These are phyloP conservation scores for Leptodactylus fuscus DNA, from an alignment of 2,113 vertebrate genomes.

Conservation along the genomic window DNA sequence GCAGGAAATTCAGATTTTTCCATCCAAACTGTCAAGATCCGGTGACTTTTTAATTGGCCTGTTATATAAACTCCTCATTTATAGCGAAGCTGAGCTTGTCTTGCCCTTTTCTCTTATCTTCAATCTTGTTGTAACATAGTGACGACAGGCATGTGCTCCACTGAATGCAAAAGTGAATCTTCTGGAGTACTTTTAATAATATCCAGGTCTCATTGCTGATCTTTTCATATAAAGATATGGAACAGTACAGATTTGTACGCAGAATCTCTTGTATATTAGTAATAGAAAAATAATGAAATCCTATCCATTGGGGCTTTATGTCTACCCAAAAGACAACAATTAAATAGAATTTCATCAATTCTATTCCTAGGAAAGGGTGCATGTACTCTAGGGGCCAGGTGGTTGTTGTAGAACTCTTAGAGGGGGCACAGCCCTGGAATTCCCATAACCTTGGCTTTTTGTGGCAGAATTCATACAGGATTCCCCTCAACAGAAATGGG, in stretches of 20 bases:
- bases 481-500: too few species aligned
- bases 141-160: background rate
- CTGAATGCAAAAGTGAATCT: conserved; percentile 31
- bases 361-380: background rate
- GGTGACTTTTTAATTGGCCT: conserved; percentile 31
- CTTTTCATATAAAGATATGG: background rate
- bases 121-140: conserved; percentile 22
- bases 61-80: conserved; percentile 44
- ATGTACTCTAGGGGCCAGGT: background rate
- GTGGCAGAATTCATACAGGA: too few species aligned
- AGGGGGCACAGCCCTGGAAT: too few species aligned
- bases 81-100: conserved; percentile 25
- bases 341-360: background rate
- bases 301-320: background rate
- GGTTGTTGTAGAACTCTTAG: too few species aligned
- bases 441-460: too few species aligned
- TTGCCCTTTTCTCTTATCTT: conserved; percentile 53
- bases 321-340: background rate
- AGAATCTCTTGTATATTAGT: background rate
- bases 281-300: background rate
- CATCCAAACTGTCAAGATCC: background rate
- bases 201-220: background rate
- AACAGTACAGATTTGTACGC: too few species aligned
- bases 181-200: background rate
- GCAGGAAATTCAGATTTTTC: conserved; percentile 6